Percentiles rank a stretch among this genome's conserved stretches.
Conservation (phyloP, 2,113 vertebrate genomes). For the Lamprologus callipterus region DNA sequence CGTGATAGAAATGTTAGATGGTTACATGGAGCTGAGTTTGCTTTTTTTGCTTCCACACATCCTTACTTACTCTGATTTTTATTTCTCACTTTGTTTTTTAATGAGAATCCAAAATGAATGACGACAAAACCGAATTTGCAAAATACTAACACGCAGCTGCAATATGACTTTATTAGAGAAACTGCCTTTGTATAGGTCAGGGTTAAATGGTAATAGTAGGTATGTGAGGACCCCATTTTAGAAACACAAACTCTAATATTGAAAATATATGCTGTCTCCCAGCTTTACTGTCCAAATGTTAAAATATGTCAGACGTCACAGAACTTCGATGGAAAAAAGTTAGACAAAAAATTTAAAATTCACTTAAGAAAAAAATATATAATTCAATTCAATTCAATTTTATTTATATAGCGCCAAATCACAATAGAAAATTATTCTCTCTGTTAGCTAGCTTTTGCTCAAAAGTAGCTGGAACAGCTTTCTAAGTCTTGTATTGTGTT, state of each 20-base stretch:
- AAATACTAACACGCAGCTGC: not conserved
- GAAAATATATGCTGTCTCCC: not conserved
- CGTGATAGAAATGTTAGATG: not conserved
- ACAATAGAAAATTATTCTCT: not conserved
- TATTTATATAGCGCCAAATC: no score
- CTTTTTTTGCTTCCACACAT: not conserved
- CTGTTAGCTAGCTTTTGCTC: not conserved
- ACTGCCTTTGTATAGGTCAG: not conserved
- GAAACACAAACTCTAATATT: not conserved
- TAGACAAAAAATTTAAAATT: not conserved
- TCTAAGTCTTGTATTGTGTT: not conserved
- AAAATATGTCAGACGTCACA: not conserved
- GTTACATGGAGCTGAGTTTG: not conserved
- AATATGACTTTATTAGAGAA: not conserved
- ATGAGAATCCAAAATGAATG: not conserved
- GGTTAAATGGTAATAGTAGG: not conserved
- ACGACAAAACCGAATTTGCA: not conserved
- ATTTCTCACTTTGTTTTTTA: not conserved
- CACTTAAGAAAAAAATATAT: not conserved
- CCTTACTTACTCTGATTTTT: not conserved
- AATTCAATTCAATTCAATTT: no score
- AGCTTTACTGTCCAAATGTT: not conserved
- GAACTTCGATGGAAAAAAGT: not conserved
- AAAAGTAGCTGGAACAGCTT: not conserved
- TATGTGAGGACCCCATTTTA: not conserved